phyloP scores from a whole-genome alignment of 2,797 vertebrate species.

The Danionella dracula region DNA sequence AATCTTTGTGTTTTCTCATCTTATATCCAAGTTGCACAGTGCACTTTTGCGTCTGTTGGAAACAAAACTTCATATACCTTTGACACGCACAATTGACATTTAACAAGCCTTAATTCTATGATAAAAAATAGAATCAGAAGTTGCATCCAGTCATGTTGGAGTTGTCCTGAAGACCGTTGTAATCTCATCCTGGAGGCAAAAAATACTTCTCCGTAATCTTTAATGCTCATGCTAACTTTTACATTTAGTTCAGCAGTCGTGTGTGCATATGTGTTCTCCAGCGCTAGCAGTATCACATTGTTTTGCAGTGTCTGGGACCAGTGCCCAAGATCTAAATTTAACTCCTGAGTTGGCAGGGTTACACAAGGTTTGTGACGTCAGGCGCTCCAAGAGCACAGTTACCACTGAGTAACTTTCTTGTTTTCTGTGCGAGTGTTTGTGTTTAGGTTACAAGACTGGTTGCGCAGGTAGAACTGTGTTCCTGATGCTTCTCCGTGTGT shows the following conservation, averaged over 20 bases:
- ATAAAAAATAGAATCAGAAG: too few species aligned
- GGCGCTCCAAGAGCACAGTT: conserved; percentile 37
- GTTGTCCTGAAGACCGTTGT: too few species aligned
- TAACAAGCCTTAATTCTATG: too few species aligned
- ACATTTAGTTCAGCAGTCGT: conserved; percentile 6
- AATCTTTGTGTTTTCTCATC: too few species aligned
- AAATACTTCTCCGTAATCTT: too few species aligned
- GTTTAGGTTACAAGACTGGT: background rate
- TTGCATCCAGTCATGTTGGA: too few species aligned
- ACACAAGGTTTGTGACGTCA: conserved; percentile 44
- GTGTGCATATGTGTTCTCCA: conserved; percentile 31
- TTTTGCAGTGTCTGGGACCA: conserved; percentile 66
- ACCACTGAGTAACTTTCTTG: conserved; percentile 39
- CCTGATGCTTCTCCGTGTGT: background rate
- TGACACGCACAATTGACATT: too few species aligned
- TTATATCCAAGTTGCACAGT: too few species aligned
- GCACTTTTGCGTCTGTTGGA: too few species aligned
- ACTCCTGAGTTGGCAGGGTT: conserved; percentile 60
- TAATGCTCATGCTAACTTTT: too few species aligned
- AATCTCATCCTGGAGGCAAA: too few species aligned
- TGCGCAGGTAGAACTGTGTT: background rate
- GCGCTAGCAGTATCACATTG: conserved; percentile 61
- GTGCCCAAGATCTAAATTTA: conserved; percentile 70
- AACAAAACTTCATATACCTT: too few species aligned
- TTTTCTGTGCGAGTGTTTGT: conserved; percentile 11